Evolutionary conservation across 2,888 invertebrate genomes (phyloP).

Genomic region (Drosophila phalerata): DNA sequence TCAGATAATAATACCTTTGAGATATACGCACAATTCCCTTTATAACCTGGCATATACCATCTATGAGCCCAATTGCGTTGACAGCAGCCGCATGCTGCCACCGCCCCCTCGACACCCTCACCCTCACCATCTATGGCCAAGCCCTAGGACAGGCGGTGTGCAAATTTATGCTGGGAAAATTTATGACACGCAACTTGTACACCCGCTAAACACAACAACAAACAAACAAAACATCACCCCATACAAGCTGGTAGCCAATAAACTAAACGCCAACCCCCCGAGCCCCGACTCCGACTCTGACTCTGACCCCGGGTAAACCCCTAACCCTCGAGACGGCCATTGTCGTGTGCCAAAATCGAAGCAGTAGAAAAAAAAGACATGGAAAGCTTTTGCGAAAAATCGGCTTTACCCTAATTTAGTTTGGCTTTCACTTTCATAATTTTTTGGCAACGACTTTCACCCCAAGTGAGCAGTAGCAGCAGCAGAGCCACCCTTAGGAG

Average conservation of each 20-base stretch:
- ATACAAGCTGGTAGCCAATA: conserved; percentile 69
- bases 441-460: conserved; percentile 73
- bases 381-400: conserved; percentile 73
- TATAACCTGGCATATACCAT: conserved; percentile 63
- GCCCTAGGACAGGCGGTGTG: conserved; percentile 42
- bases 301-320: conserved; percentile 7
- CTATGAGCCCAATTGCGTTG: conserved; percentile 65
- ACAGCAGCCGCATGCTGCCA: conserved; percentile 71
- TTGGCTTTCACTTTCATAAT: conserved; percentile 81
- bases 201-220: conserved; percentile 73
- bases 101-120: conserved; percentile 8
- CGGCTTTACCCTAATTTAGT: conserved; percentile 82
- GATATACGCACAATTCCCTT: conserved; percentile 83
- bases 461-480: conserved; percentile 63
- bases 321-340: conserved; percentile 36
- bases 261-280: conserved; percentile 74
- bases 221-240: conserved; percentile 44
- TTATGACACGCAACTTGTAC: conserved; percentile 82
- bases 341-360: conserved; percentile 47
- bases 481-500: conserved; percentile 53
- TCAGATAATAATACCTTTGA: conserved; percentile 81
- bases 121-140: not conserved
- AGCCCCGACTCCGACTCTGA: conserved; percentile 20
- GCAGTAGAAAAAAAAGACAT: conserved; percentile 14
- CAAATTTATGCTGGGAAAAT: conserved; percentile 83